Evolutionary conservation across 2,797 vertebrate species (phyloP), one percentile per base, ranked within the genome.

Genomic region (Tenualosa ilisha): DNA sequence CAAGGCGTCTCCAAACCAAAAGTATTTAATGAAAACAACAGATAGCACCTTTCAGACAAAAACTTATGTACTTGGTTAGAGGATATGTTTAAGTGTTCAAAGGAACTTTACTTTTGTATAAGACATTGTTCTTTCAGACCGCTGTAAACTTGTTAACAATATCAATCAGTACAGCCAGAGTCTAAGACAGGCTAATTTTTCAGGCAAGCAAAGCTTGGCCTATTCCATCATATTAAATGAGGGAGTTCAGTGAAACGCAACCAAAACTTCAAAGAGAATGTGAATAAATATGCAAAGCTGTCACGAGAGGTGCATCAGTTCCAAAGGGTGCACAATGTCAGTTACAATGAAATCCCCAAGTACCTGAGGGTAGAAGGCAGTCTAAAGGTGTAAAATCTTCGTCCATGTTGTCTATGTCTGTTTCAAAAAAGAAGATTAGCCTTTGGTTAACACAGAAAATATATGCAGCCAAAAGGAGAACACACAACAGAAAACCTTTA

Each of bases 361-460:
- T 93, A 96, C 96, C 94, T 93, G 92, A 92, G 59, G 94, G 92
- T 85, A 95, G 90, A 86, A 96, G 91, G 89, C 94, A 96, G 90
- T 96, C 95, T 90, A 96, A 89, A 85, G 92, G 94, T 31, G 90
- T 89, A 86, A 95, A 91, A 89, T 92, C 92, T 88, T 93, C 91
- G 88, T 92, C 92, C 95, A 95, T 96, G 89, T 85, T 84, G 20
- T 40, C 13, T 40, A 20, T 46, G 81, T 88, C 85, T 85, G 87
- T 65, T 61, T 43, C 54, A 86, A 81, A 93, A 87, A 88, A 88
- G 84, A 88, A 37, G 82, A 85, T 63, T 88, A 82, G 3, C 4
- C 7, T 49, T 49, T 31, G 86, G 37, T 49, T 43, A 85, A 84
- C 84, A 86, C 83, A 85, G 20, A 11, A 49, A 83, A 22, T 63